Evolutionary conservation across 2,113 vertebrate species (phyloP).

Genomic region (Drymodes brunneopygia): DNA sequence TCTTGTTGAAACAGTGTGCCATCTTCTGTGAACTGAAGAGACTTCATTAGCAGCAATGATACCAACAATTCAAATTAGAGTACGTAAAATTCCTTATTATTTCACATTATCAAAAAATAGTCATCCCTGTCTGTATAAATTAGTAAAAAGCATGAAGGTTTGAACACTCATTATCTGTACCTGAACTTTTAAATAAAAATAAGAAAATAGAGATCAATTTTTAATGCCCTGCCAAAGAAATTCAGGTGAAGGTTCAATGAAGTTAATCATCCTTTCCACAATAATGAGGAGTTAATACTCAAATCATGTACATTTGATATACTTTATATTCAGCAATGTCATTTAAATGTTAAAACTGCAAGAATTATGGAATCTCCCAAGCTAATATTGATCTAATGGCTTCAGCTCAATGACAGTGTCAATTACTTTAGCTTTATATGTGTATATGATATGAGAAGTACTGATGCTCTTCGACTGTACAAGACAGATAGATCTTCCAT

Average conservation of each 20-base stretch:
- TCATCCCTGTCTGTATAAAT: not conserved
- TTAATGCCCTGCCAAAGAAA: not conserved
- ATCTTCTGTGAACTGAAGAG: not conserved
- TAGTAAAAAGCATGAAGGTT: not conserved
- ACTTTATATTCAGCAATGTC: not conserved
- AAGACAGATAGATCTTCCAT: not conserved
- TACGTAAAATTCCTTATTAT: not conserved
- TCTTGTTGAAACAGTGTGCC: not conserved
- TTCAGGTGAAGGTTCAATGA: not conserved
- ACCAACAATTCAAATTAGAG: not conserved
- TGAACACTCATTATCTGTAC: not conserved
- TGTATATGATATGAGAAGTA: not conserved
- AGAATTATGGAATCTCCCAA: conserved; percentile 25
- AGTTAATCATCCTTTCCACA: conserved; percentile 6
- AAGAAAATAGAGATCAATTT: conserved; percentile 2
- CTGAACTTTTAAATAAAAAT: not conserved
- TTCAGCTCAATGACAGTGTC: not conserved
- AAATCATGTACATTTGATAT: conserved; percentile 9
- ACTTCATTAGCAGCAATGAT: not conserved
- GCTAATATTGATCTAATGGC: conserved; percentile 22
- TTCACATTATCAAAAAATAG: not conserved
- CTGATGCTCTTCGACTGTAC: not conserved
- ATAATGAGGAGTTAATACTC: conserved; percentile 33
- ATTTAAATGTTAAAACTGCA: conserved; percentile 14
- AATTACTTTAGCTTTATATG: not conserved